These are phyloP conservation scores for Gymnothorax javanicus DNA, from an alignment of 2,797 vertebrate genomes.

Conservation along the genomic window DNA sequence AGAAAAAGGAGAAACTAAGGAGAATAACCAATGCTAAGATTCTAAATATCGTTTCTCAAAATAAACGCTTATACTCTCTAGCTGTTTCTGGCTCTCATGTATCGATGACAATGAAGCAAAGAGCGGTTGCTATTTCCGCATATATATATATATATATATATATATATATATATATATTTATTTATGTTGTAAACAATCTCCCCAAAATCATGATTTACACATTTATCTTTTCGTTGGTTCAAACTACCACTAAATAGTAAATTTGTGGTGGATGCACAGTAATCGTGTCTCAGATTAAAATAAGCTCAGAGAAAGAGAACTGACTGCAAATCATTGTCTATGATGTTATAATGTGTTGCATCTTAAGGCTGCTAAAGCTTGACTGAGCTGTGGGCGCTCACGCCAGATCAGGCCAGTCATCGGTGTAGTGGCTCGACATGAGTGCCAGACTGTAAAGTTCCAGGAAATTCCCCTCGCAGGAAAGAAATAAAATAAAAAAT, in stretches of 20 bases:
- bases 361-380: not conserved
- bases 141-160: no score
- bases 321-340: not conserved
- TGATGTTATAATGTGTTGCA: not conserved
- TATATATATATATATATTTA: no score
- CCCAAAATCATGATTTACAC: not conserved
- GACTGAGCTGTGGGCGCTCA: not conserved
- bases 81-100: no score
- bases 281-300: not conserved
- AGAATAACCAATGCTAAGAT: no score
- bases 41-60: no score
- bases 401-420: not conserved
- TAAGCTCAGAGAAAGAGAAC: not conserved
- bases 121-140: no score
- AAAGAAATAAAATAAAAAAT: slow-evolving; percentile 21
- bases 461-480: slow-evolving; percentile 24
- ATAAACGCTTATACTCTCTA: no score
- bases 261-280: not conserved
- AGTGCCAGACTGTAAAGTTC: slow-evolving; percentile 4
- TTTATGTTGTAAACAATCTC: no score
- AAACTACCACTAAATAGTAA: not conserved
- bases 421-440: not conserved
- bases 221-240: not conserved
- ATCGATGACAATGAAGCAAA: no score
- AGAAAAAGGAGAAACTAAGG: no score